Percentiles rank a stretch among this genome's conserved stretches.
Conservation (phyloP, 2,113 vertebrate genomes). For the Rhinopomastus cyanomelas region DNA sequence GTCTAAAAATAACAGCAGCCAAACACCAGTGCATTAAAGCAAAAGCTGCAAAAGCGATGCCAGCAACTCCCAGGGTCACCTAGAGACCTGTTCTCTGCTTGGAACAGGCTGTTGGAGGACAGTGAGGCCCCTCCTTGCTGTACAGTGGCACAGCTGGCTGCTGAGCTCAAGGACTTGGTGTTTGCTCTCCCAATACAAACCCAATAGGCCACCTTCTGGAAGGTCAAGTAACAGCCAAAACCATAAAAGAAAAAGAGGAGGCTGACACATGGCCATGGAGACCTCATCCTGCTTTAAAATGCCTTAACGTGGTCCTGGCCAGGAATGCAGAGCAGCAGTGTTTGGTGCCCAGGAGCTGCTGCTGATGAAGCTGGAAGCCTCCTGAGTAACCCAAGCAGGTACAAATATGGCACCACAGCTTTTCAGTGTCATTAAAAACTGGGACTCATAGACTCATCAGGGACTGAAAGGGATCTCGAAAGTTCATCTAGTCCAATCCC, state of each 20-base stretch:
- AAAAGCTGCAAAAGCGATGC: neutral
- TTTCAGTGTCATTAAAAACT: neutral
- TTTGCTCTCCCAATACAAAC: neutral
- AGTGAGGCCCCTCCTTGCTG: fast-evolving
- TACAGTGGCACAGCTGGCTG: neutral
- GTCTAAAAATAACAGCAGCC: neutral
- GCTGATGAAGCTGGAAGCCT: neutral
- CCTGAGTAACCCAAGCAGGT: neutral
- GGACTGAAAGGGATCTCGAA: too few species aligned
- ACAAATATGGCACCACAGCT: neutral
- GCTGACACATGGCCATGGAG: neutral
- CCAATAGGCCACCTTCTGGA: too few species aligned
- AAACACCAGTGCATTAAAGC: neutral
- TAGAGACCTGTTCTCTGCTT: neutral
- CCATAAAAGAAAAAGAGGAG: neutral
- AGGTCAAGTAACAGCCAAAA: neutral
- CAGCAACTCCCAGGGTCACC: neutral
- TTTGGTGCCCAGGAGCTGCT: neutral
- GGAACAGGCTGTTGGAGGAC: neutral
- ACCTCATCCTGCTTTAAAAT: neutral
- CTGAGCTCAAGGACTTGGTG: neutral
- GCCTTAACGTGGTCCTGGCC: neutral
- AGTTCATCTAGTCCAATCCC: too few species aligned
- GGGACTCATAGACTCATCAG: too few species aligned
- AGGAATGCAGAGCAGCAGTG: neutral